A percentile compares a stretch with the other conserved stretches of the same genome.
Conservation (phyloP, 2,113 vertebrate genomes). For the Monopterus albus region DNA sequence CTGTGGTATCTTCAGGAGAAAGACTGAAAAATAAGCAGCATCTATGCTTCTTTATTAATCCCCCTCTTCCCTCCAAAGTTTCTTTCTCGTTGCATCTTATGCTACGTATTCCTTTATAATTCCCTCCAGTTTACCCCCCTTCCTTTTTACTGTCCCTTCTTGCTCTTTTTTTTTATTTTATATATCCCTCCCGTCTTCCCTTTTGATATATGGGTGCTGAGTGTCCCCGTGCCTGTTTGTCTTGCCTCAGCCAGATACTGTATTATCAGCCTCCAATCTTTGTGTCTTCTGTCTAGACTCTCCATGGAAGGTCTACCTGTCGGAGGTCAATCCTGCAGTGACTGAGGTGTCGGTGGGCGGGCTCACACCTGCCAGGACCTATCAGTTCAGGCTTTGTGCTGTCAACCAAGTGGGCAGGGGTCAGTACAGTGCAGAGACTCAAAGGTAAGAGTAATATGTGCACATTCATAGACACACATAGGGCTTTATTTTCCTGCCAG, state of each 20-base stretch:
- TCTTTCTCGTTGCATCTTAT: conserved; percentile 16
- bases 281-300: conserved; percentile 85
- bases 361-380: conserved; percentile 93
- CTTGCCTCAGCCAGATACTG: conserved; percentile 50
- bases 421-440: conserved; percentile 92
- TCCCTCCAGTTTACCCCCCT: neutral
- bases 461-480: neutral
- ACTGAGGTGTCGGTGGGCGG: conserved; percentile 86
- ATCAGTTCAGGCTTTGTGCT: conserved; percentile 93
- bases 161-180: conserved; percentile 16
- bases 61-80: conserved; percentile 13
- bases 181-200: conserved; percentile 17
- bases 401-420: conserved; percentile 96
- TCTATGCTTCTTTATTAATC: conserved; percentile 47
- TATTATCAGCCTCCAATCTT: conserved; percentile 56
- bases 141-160: neutral
- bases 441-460: conserved; percentile 82
- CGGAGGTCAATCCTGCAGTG: conserved; percentile 85
- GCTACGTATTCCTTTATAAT: neutral
- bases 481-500: no score
- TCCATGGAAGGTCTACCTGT: conserved; percentile 94
- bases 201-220: conserved; percentile 48
- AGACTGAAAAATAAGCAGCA: conserved; percentile 44
- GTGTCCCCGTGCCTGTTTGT: conserved; percentile 32
- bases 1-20: conserved; percentile 36